These are phyloP conservation scores for Platycercus adscitus DNA, from an alignment of 2,113 vertebrate genomes.

Conservation along the genomic window DNA sequence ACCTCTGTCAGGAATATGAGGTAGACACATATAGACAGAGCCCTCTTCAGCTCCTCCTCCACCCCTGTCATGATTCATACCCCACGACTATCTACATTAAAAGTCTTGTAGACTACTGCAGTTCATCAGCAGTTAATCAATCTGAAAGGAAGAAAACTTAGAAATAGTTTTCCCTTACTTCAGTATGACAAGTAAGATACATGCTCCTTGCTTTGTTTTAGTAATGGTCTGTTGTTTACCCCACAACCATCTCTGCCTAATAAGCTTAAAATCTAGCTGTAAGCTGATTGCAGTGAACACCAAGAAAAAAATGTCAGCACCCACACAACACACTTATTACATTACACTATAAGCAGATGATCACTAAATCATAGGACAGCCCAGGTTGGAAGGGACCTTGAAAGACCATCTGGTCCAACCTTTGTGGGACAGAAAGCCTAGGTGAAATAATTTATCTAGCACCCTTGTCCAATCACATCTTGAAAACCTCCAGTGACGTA, in stretches of 20 bases:
- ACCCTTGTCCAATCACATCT: neutral
- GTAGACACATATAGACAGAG: rapidly evolving
- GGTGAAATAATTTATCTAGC: neutral
- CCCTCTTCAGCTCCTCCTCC: neutral
- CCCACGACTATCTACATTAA: neutral
- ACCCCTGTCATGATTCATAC: neutral
- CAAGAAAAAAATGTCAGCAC: neutral
- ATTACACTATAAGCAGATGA: neutral
- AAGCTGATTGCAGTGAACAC: neutral
- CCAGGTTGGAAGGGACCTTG: neutral
- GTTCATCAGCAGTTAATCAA: neutral
- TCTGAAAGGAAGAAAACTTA: neutral
- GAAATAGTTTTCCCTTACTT: neutral
- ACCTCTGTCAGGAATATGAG: neutral
- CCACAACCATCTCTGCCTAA: neutral
- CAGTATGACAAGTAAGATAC: neutral
- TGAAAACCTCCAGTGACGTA: neutral
- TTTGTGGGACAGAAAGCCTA: neutral
- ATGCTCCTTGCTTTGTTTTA: neutral
- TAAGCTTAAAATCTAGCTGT: neutral
- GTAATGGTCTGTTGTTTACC: neutral
- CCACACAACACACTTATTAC: neutral
- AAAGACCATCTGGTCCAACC: neutral
- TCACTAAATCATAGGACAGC: rapidly evolving
- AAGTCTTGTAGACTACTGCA: neutral